phyloP scores from a whole-genome alignment of 2,888 invertebrate species.

The Drosophila pseudotalamancana region DNA sequence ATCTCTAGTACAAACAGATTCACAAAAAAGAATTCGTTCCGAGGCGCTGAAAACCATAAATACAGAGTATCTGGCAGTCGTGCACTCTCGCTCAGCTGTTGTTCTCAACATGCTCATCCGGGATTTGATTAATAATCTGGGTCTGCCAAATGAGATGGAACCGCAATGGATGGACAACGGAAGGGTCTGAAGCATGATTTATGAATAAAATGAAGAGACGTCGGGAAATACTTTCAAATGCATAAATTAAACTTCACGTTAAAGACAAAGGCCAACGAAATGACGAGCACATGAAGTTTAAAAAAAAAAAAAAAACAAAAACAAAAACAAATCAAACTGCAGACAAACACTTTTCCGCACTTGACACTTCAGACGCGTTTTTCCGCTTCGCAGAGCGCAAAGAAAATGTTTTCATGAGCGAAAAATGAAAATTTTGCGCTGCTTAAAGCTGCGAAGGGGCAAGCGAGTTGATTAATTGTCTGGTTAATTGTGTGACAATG shows the following conservation, averaged over 20 bases:
- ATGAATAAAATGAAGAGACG: constrained; percentile 10
- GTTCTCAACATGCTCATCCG: background rate
- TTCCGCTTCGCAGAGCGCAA: constrained; percentile 2
- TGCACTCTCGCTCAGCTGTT: background rate
- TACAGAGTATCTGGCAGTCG: background rate
- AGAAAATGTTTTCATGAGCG: constrained; percentile 27
- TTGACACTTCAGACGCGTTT: background rate
- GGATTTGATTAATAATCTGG: constrained; percentile 17
- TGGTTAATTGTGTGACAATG: constrained; percentile 47
- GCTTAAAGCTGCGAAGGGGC: constrained; percentile 9
- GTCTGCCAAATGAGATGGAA: background rate
- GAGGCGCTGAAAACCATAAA: background rate
- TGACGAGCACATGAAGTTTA: background rate
- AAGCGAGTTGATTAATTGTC: constrained; percentile 56
- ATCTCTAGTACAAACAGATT: too few relatives aligned
- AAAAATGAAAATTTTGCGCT: constrained; percentile 32
- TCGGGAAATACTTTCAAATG: background rate
- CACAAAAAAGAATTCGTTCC: too few relatives aligned
- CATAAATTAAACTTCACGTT: background rate
- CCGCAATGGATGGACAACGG: background rate
- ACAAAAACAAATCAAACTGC: too few relatives aligned
- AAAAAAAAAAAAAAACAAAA: too few relatives aligned
- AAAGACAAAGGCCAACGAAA: background rate
- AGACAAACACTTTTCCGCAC: background rate
- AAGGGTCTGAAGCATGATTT: background rate